Base-by-base conservation (phyloP, 2,797 vertebrate species). In the Schizopygopsis malacanthus region DNA sequence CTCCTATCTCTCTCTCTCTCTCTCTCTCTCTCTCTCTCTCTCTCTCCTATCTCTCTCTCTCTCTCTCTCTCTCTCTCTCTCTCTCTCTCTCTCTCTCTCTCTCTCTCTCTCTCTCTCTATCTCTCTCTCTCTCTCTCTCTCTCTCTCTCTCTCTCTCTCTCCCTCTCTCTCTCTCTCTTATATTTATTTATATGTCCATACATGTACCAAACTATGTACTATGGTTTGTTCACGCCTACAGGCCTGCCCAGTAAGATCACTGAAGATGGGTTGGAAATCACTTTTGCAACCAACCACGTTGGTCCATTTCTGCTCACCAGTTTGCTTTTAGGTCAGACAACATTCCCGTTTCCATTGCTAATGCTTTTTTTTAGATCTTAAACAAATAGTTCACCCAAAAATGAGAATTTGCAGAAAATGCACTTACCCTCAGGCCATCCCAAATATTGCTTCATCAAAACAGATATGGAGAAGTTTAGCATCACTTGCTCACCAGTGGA, bases 301-400 rank as follows among this genome's bases (percentile, higher is more conserved):
- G 97, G 97, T 1, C 94, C 96, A 0, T 98, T 97, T 90, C 95
- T 97, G 82, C 97, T 99, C 87, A 98, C 97, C 90, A 96, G 93
- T 90, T 92, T 97, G 61, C 94, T 98, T 41, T 93, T 96, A 87
- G 97, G 97, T 98, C 83, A 88, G 63, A 37, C 28, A 87, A 71
- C 39, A 7, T 50, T 25, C 2, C 45, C 37, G 6, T 43, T 20
- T 0, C 7, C n/a, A 73, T 11, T 76, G 47, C 18, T 76, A 11
- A 54, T 54, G 16, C 16, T 4, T 59, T 59, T 59, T 56, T 56
- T 16, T 22, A 33, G 13, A 41, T n/a, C 22, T 61, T 2, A 77
- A 16, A 28, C 8, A 65, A 65, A 33, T 28, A 16, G 13, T 65
- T 33, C 11, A 25, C 11, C 5, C 13, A 63, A 28, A 65, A 33